Evolutionary conservation across 2,888 invertebrate genomes (phyloP).

Genomic region (Napeogenes inachia): DNA sequence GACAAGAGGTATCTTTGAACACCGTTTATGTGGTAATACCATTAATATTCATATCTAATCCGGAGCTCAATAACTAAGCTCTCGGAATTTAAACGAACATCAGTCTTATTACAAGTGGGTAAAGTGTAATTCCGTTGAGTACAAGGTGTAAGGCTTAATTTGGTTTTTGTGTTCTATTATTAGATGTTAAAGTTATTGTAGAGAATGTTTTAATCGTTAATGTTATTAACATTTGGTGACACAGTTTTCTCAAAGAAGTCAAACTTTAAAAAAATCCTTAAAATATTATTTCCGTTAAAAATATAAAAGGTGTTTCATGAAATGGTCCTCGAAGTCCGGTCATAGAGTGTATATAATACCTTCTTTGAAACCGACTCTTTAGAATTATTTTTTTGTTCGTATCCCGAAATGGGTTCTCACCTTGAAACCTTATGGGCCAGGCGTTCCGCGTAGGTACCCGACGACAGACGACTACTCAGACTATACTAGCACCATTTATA

Average conservation of each 20-base stretch:
- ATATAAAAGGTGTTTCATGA: conserved; percentile 41
- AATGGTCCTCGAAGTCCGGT: conserved; percentile 47
- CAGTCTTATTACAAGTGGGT: too few species aligned
- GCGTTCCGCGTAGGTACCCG: too few species aligned
- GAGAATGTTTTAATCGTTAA: not conserved
- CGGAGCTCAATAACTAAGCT: not conserved
- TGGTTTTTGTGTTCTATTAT: not conserved
- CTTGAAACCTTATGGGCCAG: not conserved
- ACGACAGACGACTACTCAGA: too few species aligned
- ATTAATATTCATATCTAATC: conserved; percentile 16
- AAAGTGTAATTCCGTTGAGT: not conserved
- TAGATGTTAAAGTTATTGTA: not conserved
- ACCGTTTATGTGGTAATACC: conserved; percentile 9
- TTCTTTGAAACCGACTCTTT: conserved; percentile 19
- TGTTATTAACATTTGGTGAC: too few species aligned
- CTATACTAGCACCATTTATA: too few species aligned
- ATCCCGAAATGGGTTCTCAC: not conserved
- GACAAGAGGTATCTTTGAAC: conserved; percentile 18
- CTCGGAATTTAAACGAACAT: too few species aligned
- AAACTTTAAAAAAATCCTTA: not conserved
- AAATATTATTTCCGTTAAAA: conserved; percentile 11
- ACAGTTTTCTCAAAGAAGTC: too few species aligned
- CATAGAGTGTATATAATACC: conserved; percentile 36
- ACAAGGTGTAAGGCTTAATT: not conserved
- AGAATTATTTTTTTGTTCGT: conserved; percentile 14